Evolutionary conservation across 2,113 vertebrate species (phyloP), one percentile per base, ranked within the genome.

Genomic region (Sceloporus tristichus): DNA sequence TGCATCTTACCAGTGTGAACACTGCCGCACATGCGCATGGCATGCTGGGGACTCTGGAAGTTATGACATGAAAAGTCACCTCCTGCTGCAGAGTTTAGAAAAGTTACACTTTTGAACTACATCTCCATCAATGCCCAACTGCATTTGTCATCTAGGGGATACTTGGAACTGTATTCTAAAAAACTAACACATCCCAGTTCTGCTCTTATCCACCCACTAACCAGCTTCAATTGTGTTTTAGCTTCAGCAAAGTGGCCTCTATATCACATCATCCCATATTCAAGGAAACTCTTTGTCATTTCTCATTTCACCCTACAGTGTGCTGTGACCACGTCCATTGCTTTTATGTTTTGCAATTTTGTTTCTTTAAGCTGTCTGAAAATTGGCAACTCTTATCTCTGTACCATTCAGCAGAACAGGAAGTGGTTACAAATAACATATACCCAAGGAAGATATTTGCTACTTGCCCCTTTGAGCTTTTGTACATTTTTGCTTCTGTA

Each of bases 341-440:
- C 70, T n/a, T 75, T 74, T 38, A 40, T 74, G 18, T 38, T 75
- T 85, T 59, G n/a, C 42, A 62, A 59, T 80, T 74, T 87, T 81
- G 27, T 62, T 74, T 38, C 18, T 87, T 82, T 68, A 34, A 29
- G 81, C 3, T 21, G 59, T 42, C 34, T 90, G 80, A 86, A 18
- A 83, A 71, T 16, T 54, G 56, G 74, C 11, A 42, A 59, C 74
- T 75, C 62, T 87, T 88, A 90, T 93, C 93, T 91, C 78, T 92
- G 1, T 80, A 66, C 56, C n/a, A 81, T 21, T 40, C n/a, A 53
- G 70, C 40, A 62, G 59, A 34, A 4, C 21, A 88, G 87, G 90
- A 95, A 92, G 91, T 92, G 89, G 90, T 90, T 93, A 73, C 54
- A 86, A 48, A 70, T 54, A 82, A 75, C 66, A 74, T 66, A 65